A percentile compares a stretch with the other conserved stretches of the same genome.
These are phyloP conservation scores for Mesaphorura yosii DNA, from an alignment of 1,140 invertebrate genomes.

Conservation along the genomic window DNA sequence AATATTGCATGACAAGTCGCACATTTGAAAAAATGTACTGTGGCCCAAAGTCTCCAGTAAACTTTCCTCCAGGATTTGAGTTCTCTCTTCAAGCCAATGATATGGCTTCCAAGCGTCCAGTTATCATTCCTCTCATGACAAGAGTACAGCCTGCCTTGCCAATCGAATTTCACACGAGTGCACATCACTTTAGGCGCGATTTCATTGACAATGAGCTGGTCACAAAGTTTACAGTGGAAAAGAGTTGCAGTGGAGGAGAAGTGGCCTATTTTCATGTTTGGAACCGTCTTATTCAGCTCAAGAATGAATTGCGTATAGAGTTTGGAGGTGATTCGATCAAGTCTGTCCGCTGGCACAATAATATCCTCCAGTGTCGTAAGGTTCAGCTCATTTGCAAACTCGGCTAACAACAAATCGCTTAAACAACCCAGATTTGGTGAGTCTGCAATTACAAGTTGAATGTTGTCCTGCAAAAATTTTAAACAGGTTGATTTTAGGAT, in stretches of 20 bases:
- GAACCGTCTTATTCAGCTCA: constrained; percentile 44
- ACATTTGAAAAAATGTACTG: constrained; percentile 68
- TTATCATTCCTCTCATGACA: constrained; percentile 49
- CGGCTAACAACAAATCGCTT: constrained; percentile 58
- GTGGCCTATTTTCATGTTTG: constrained; percentile 60
- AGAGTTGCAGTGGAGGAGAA: constrained; percentile 61
- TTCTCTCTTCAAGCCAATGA: constrained; percentile 58
- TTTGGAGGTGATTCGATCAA: constrained; percentile 69
- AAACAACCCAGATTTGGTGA: constrained; percentile 67
- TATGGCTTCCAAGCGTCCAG: constrained; percentile 74
- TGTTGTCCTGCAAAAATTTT: constrained; percentile 63
- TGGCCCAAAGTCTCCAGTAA: constrained; percentile 82
- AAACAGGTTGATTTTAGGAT: constrained; percentile 67
- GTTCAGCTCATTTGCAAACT: constrained; percentile 15
- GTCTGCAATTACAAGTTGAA: constrained; percentile 64
- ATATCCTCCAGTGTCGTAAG: constrained; percentile 19
- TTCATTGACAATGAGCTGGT: constrained; percentile 41
- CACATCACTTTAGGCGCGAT: constrained; percentile 39
- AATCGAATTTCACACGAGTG: constrained; percentile 53
- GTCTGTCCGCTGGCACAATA: constrained; percentile 53
- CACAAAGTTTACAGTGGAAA: constrained; percentile 55
- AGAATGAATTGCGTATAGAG: constrained; percentile 70
- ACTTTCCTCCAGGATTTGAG: constrained; percentile 76
- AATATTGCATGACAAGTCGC: constrained; percentile 60
- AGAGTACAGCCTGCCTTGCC: constrained; percentile 49